These are phyloP conservation scores for Cydia pomonella DNA, from an alignment of 1,140 invertebrate species.

Conservation along the genomic window DNA sequence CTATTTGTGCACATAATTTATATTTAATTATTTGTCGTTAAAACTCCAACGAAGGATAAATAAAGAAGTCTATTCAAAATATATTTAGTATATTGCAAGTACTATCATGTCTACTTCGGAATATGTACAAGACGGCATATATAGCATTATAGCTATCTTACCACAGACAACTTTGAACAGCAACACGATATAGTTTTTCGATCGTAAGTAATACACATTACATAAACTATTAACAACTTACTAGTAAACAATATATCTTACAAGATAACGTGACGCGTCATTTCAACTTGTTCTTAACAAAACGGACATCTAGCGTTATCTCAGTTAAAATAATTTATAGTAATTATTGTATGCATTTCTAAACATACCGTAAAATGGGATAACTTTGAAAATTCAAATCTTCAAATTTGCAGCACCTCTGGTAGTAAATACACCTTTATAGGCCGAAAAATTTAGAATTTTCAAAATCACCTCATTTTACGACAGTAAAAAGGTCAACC, in stretches of 20 bases:
- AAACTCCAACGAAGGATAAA: slow-evolving; percentile 49
- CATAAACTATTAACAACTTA: slow-evolving; percentile 78
- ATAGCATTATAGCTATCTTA: slow-evolving; percentile 42
- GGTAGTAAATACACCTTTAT: background rate
- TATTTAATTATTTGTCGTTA: slow-evolving; percentile 42
- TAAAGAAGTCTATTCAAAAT: slow-evolving; percentile 46
- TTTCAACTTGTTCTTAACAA: slow-evolving; percentile 36
- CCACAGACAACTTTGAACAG: slow-evolving; percentile 51
- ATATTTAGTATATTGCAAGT: slow-evolving; percentile 39
- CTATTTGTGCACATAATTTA: slow-evolving; percentile 56
- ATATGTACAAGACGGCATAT: slow-evolving; percentile 62
- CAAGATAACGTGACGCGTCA: slow-evolving; percentile 52
- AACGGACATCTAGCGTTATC: slow-evolving; percentile 1
- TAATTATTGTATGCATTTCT: slow-evolving; percentile 21
- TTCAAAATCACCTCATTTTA: background rate
- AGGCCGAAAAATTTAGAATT: background rate
- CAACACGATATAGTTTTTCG: slow-evolving; percentile 65
- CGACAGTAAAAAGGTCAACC: background rate
- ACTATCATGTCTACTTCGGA: slow-evolving; percentile 40
- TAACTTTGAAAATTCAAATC: background rate
- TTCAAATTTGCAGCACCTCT: background rate
- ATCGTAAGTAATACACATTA: slow-evolving; percentile 69
- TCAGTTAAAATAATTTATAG: slow-evolving; percentile 15
- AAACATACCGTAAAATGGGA: slow-evolving; percentile 15
- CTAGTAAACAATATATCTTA: slow-evolving; percentile 74